Evolutionary conservation across 2,888 invertebrate species (phyloP).

Genomic region (Masnerella sp.): DNA sequence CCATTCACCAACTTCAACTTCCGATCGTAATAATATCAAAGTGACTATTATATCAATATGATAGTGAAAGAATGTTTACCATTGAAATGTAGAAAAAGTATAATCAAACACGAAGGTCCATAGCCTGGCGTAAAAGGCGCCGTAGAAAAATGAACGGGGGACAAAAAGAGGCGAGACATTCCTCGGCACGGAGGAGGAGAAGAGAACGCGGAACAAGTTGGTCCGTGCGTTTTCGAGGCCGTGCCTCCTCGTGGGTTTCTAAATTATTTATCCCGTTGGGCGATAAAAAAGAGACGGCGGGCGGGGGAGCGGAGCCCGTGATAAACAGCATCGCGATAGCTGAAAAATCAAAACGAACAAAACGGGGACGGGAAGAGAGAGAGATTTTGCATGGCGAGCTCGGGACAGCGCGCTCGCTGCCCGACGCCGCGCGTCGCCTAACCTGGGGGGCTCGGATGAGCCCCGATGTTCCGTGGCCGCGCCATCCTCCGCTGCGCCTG

Average conservation of each 20-base stretch:
- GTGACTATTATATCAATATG: too few species aligned
- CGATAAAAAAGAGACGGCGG: slow-evolving; percentile 42
- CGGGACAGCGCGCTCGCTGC: too few species aligned
- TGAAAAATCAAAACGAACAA: too few species aligned
- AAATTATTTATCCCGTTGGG: slow-evolving; percentile 59
- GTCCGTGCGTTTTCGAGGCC: slow-evolving; percentile 54
- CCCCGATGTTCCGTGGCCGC: too few species aligned
- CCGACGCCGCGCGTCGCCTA: too few species aligned
- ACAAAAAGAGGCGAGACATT: slow-evolving; percentile 46
- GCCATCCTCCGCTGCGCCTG: too few species aligned
- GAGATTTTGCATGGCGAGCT: too few species aligned
- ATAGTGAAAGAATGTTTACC: neutral
- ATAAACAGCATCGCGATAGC: too few species aligned
- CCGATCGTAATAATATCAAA: too few species aligned
- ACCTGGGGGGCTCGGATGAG: too few species aligned
- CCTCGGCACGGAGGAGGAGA: slow-evolving; percentile 22
- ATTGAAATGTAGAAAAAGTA: too few species aligned
- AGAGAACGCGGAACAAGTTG: slow-evolving; percentile 60
- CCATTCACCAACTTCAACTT: too few species aligned
- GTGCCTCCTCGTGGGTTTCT: slow-evolving; percentile 58
- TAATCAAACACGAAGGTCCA: neutral
- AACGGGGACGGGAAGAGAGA: slow-evolving; percentile 8
- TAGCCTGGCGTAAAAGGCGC: slow-evolving; percentile 17
- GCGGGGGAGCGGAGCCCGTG: slow-evolving; percentile 24
- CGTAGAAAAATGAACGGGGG: slow-evolving; percentile 28